Conservation (phyloP, 2,888 invertebrate genomes). For the Lapara coniferarum region DNA sequence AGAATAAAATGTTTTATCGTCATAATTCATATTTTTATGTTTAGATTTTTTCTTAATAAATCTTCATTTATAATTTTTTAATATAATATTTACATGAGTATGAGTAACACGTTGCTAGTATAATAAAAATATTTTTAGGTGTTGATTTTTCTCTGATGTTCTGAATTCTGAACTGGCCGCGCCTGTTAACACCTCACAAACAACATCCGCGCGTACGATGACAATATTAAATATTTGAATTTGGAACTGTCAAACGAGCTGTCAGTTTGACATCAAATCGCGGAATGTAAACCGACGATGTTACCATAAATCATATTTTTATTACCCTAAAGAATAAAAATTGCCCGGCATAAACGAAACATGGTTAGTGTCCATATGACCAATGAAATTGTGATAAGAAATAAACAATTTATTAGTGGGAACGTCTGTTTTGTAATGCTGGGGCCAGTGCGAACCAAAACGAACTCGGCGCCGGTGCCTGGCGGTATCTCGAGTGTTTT, state of each 20-base stretch:
- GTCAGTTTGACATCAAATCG: constrained; percentile 18
- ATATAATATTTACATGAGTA: no score
- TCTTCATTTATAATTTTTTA: no score
- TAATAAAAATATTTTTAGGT: neutral
- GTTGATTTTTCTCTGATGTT: neutral
- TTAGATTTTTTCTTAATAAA: no score
- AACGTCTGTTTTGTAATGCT: constrained; percentile 22
- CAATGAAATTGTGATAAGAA: constrained; percentile 25
- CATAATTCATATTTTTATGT: no score
- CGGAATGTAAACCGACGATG: constrained; percentile 7
- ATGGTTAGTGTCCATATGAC: constrained; percentile 6
- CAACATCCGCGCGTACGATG: neutral
- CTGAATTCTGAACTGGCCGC: neutral
- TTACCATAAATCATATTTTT: constrained; percentile 8
- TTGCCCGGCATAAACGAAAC: neutral
- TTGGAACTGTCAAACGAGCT: constrained; percentile 25
- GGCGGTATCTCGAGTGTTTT: constrained; percentile 52
- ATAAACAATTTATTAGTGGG: constrained; percentile 29
- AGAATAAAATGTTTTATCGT: no score
- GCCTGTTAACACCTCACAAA: constrained; percentile 1
- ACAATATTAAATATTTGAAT: constrained; percentile 17
- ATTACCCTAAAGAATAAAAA: constrained; percentile 1
- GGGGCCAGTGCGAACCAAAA: constrained; percentile 24
- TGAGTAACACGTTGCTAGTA: neutral
- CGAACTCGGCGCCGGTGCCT: constrained; percentile 43